A percentile compares a stretch with the other conserved stretches of the same genome.
Evolutionary conservation across 2,113 vertebrate species (phyloP).

Genomic region (Tauraco erythrolophus): DNA sequence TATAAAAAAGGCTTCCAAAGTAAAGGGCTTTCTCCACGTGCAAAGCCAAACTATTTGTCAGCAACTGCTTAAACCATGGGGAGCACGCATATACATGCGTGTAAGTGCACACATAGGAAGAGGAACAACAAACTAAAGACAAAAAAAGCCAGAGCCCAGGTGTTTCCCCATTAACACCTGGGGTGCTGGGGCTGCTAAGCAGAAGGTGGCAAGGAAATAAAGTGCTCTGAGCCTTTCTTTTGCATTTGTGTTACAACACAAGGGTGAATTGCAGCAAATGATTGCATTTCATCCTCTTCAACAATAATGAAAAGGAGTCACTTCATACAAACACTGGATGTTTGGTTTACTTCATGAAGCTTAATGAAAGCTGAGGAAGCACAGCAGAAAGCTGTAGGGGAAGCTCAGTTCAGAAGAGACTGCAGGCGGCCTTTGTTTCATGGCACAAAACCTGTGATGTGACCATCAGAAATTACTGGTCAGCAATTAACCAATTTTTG

Average conservation of each 20-base stretch:
- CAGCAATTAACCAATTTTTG: not conserved
- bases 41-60: not conserved
- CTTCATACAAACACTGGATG: not conserved
- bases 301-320: not conserved
- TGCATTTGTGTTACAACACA: not conserved
- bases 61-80: accelerated
- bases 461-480: not conserved
- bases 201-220: not conserved
- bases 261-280: not conserved
- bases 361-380: not conserved
- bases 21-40: not conserved
- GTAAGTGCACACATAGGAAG: not conserved
- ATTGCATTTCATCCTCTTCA: not conserved
- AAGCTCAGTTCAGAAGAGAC: not conserved
- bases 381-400: not conserved
- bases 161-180: not conserved
- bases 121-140: not conserved
- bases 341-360: not conserved
- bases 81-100: not conserved
- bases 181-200: not conserved
- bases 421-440: not conserved
- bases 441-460: not conserved
- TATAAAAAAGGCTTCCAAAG: not conserved
- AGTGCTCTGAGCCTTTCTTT: not conserved
- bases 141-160: not conserved